Conservation (phyloP, 2,888 invertebrate species). For the Neoitamus cyanurus region DNA sequence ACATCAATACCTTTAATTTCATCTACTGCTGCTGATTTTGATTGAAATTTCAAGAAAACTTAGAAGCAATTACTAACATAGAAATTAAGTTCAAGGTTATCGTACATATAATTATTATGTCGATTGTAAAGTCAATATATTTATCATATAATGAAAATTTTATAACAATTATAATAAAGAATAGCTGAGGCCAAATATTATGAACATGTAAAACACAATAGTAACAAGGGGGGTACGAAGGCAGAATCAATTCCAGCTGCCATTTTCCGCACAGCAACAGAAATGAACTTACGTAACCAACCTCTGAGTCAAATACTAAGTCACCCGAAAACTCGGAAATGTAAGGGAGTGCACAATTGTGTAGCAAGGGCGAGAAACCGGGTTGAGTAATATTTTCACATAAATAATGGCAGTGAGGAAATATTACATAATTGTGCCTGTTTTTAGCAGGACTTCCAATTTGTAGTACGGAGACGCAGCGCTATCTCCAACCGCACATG, state of each 20-base stretch:
- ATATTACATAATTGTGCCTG: slow-evolving; percentile 30
- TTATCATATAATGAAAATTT: too few relatives aligned
- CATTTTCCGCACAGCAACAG: neutral
- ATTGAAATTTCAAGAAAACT: too few relatives aligned
- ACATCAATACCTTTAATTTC: too few relatives aligned
- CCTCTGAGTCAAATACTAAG: neutral
- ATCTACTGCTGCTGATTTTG: too few relatives aligned
- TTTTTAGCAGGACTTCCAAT: neutral
- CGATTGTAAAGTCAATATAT: too few relatives aligned
- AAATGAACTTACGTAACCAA: slow-evolving; percentile 24
- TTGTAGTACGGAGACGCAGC: neutral
- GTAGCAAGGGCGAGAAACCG: neutral
- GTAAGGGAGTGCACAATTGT: neutral
- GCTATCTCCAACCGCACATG: neutral
- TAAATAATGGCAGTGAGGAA: slow-evolving; percentile 13
- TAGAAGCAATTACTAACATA: too few relatives aligned
- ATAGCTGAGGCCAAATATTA: too few relatives aligned
- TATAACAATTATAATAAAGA: too few relatives aligned
- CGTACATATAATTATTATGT: too few relatives aligned
- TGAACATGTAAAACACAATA: too few relatives aligned
- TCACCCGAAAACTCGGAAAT: neutral
- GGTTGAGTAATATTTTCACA: slow-evolving; percentile 4
- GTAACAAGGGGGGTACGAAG: too few relatives aligned
- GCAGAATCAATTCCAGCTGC: neutral
- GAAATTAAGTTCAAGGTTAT: too few relatives aligned